These are phyloP conservation scores for Chitala chitala DNA, from an alignment of 2,113 vertebrate species.

Conservation along the genomic window DNA sequence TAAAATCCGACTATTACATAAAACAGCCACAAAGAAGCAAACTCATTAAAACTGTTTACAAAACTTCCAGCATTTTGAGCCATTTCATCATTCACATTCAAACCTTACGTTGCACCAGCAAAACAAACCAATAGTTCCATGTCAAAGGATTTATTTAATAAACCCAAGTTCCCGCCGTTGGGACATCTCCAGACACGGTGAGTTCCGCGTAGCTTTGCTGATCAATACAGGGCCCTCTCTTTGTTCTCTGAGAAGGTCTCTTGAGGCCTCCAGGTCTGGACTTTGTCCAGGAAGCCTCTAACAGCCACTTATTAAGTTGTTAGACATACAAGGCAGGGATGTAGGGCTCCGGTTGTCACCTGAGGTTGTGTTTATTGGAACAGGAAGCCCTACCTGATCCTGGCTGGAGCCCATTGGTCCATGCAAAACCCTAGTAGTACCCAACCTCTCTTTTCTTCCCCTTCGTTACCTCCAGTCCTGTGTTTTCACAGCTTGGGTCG, in stretches of 20 bases:
- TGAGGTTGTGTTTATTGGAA: constrained; percentile 58
- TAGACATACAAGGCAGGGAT: constrained; percentile 75
- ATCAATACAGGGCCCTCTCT: constrained; percentile 76
- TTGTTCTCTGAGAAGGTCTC: constrained; percentile 65
- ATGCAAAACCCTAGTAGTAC: constrained; percentile 23
- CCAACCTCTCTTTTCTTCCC: constrained; percentile 44
- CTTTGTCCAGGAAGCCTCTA: constrained; percentile 93
- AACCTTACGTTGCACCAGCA: too few species aligned
- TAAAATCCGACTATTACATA: neutral
- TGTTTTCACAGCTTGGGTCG: constrained; percentile 55
- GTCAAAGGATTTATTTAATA: too few species aligned
- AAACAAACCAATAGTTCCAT: too few species aligned
- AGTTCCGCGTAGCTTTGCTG: constrained; percentile 61
- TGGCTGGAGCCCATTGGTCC: constrained; percentile 24
- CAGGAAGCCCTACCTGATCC: constrained; percentile 45
- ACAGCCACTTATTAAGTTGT: constrained; percentile 97
- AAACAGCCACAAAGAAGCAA: neutral
- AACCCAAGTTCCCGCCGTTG: constrained; percentile 54
- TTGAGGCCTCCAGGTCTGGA: constrained; percentile 82
- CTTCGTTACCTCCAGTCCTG: constrained; percentile 35
- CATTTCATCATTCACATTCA: neutral
- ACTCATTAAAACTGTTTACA: neutral
- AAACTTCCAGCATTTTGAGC: neutral
- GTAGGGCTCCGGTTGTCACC: constrained; percentile 72
- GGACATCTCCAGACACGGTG: constrained; percentile 51